These are phyloP conservation scores for Dryoscopus gambensis DNA, from an alignment of 2,113 vertebrate species.

Conservation along the genomic window DNA sequence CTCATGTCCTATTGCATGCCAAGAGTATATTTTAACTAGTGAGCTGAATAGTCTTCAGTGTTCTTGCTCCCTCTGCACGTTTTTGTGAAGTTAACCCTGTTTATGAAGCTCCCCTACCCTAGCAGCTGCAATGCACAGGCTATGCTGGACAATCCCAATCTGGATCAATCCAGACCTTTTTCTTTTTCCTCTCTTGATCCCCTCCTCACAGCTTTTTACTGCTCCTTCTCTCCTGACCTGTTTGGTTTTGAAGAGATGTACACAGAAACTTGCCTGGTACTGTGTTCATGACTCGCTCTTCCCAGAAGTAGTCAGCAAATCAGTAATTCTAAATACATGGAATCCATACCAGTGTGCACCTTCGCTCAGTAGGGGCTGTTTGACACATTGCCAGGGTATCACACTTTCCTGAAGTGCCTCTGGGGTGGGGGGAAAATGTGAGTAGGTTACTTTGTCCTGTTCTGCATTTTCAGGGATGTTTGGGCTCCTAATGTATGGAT, in stretches of 20 bases:
- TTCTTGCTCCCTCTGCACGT: not conserved
- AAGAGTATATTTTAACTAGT: not conserved
- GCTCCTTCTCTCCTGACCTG: not conserved
- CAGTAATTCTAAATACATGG: not conserved
- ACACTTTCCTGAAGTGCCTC: not conserved
- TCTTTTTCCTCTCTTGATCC: not conserved
- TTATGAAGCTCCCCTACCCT: not conserved
- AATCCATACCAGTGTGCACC: not conserved
- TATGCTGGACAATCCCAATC: not conserved
- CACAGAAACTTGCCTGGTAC: not conserved
- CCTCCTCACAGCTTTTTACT: not conserved
- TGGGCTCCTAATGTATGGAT: not conserved
- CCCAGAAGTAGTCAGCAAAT: not conserved
- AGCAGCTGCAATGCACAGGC: not conserved
- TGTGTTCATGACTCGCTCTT: not conserved
- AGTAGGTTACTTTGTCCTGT: not conserved
- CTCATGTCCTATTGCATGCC: not conserved
- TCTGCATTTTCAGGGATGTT: not conserved
- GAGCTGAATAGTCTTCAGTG: not conserved
- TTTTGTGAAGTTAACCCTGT: not conserved
- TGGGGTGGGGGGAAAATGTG: not conserved
- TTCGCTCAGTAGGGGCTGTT: not conserved
- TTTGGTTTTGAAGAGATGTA: not conserved
- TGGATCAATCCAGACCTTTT: not conserved
- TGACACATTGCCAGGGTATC: not conserved